These are phyloP conservation scores for Microhierax caerulescens DNA, from an alignment of 2,797 vertebrate genomes.

Conservation along the genomic window DNA sequence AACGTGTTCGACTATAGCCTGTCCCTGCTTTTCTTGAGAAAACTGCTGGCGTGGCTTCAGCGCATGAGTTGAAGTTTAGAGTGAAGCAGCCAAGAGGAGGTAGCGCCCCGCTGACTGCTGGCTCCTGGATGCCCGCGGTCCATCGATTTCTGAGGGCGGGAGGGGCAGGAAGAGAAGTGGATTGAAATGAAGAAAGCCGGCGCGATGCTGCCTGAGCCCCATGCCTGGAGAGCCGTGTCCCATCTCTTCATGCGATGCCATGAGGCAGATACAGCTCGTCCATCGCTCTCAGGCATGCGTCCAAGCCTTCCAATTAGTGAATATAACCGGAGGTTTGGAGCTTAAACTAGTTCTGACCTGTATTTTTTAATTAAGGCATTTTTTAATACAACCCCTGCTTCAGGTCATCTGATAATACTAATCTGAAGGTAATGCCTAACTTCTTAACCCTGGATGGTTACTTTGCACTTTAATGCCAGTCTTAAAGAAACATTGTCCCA, in stretches of 20 bases:
- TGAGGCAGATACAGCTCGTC: slow-evolving; percentile 44
- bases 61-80: background rate
- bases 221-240: background rate
- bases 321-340: slow-evolving; percentile 34
- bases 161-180: background rate
- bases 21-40: background rate
- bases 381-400: slow-evolving; percentile 56
- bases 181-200: background rate
- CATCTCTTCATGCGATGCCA: slow-evolving; percentile 1
- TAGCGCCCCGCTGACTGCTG: background rate
- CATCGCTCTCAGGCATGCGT: slow-evolving; percentile 28
- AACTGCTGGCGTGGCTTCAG: background rate
- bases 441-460: background rate
- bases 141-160: background rate
- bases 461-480: background rate
- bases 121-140: background rate
- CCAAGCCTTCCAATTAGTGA: slow-evolving; percentile 56
- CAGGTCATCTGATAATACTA: slow-evolving; percentile 42
- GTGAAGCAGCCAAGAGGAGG: background rate
- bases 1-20: rapidly evolving
- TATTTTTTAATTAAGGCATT: slow-evolving; percentile 65
- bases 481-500: background rate
- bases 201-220: background rate
- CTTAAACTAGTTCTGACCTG: slow-evolving; percentile 24
- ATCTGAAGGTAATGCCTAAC: slow-evolving; percentile 21